Conservation (phyloP, 2,797 vertebrate genomes). For the Ptychadena robeensis region DNA sequence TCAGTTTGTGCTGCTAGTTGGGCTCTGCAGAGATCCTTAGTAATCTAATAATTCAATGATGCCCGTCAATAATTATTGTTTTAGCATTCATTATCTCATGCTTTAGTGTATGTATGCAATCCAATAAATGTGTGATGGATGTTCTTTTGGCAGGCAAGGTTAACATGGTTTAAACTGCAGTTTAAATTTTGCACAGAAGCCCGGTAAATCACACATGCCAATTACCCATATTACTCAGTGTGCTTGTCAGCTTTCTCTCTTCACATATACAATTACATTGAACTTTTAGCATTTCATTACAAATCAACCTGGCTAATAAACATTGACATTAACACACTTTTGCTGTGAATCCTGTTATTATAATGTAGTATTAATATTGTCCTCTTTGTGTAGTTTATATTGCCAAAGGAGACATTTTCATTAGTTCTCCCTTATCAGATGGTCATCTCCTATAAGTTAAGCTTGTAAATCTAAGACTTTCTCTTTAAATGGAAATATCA, state of each 20-base stretch:
- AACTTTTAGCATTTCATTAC: conserved; percentile 10
- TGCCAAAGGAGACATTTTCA: neutral
- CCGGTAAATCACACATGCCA: conserved; percentile 47
- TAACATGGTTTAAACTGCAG: conserved; percentile 44
- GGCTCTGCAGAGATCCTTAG: conserved; percentile 9
- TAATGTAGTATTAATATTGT: neutral
- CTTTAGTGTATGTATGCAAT: conserved; percentile 34
- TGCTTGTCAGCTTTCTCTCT: conserved; percentile 9
- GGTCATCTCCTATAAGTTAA: too few relatives aligned
- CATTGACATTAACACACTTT: neutral
- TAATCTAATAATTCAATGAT: conserved; percentile 43
- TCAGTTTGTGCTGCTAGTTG: conserved; percentile 1
- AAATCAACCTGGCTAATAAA: conserved; percentile 7
- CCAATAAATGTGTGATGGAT: conserved; percentile 54
- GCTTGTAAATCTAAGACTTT: too few relatives aligned
- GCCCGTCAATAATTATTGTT: conserved; percentile 49
- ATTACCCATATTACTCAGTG: conserved; percentile 30
- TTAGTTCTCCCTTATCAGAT: neutral
- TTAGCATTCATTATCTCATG: conserved; percentile 40
- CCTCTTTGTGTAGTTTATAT: neutral
- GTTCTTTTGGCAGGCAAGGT: conserved; percentile 37
- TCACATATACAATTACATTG: conserved; percentile 15
- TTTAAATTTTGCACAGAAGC: conserved; percentile 16
- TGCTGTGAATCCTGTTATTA: neutral
- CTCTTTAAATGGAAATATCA: too few relatives aligned